Percentiles rank a stretch among this genome's conserved stretches.
Conservation (phyloP, 2,888 invertebrate genomes). For the Drosophila peninsularis region DNA sequence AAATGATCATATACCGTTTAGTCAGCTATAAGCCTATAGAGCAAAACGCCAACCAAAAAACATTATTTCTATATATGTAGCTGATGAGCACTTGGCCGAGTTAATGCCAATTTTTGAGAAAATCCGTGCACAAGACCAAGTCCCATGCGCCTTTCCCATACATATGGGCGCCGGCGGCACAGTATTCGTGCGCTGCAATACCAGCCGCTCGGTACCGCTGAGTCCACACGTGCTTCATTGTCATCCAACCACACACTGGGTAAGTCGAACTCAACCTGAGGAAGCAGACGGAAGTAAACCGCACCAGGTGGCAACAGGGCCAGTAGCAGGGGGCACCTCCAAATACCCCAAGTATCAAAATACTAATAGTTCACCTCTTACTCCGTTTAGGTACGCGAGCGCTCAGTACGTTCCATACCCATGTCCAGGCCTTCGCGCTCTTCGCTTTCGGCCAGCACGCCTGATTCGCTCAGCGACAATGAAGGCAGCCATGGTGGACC, state of each 20-base stretch:
- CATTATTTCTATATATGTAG: slow-evolving; percentile 84
- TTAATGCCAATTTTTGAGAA: slow-evolving; percentile 98
- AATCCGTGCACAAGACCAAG: slow-evolving; percentile 95
- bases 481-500: slow-evolving; percentile 91
- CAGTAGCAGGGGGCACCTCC: slow-evolving; percentile 28
- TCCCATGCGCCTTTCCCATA: slow-evolving; percentile 95
- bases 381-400: slow-evolving; percentile 92
- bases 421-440: slow-evolving; percentile 93
- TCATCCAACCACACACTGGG: slow-evolving; percentile 89
- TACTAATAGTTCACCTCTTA: slow-evolving; percentile 13
- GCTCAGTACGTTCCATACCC: slow-evolving; percentile 95
- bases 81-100: slow-evolving; percentile 97
- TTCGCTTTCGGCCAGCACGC: slow-evolving; percentile 93
- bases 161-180: slow-evolving; percentile 91
- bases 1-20: slow-evolving; percentile 83
- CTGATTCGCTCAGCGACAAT: slow-evolving; percentile 95
- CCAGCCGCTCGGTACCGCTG: slow-evolving; percentile 88
- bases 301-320: slow-evolving; percentile 8
- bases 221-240: slow-evolving; percentile 88
- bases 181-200: slow-evolving; percentile 88
- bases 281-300: slow-evolving; percentile 17
- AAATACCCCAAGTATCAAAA: background rate
- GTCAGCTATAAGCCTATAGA: slow-evolving; percentile 37
- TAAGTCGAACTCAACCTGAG: slow-evolving; percentile 75
- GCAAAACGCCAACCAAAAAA: slow-evolving; percentile 23